Percentiles rank a stretch among this genome's conserved stretches.
Conservation (phyloP, 2,113 vertebrate species). For the Melospiza melodia region DNA sequence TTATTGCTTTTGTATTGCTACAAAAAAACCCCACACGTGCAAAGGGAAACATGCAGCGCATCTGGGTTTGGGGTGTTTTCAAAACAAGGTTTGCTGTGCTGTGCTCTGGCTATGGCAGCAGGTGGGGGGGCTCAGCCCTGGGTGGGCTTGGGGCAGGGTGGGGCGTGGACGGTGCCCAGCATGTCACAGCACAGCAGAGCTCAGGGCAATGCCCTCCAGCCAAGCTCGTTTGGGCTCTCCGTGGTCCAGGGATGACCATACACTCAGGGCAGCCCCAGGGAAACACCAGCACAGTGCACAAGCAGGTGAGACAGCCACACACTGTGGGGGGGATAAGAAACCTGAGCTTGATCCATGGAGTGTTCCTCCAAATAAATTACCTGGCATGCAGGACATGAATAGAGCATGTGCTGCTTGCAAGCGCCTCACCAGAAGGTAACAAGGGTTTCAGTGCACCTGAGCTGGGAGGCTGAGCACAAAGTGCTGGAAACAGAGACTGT, state of each 20-base stretch:
- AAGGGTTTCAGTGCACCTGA: background rate
- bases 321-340: background rate
- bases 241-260: accelerated
- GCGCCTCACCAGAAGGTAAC: background rate
- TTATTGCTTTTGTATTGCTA: background rate
- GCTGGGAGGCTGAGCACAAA: background rate
- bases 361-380: constrained; percentile 8
- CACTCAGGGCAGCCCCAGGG: background rate
- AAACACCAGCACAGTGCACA: accelerated
- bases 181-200: background rate
- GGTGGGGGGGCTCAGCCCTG: background rate
- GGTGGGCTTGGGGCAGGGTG: background rate
- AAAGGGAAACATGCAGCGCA: background rate
- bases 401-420: background rate
- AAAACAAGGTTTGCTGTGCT: background rate
- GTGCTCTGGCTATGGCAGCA: background rate
- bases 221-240: background rate
- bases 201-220: accelerated
- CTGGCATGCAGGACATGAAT: background rate
- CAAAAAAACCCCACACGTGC: background rate
- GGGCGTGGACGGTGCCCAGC: accelerated
- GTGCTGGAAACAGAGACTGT: background rate
- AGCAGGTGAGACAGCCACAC: accelerated
- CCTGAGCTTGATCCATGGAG: background rate
- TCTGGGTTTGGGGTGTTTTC: background rate